Evolutionary conservation across 2,797 vertebrate genomes (phyloP).

Genomic region (Leuciscus waleckii): DNA sequence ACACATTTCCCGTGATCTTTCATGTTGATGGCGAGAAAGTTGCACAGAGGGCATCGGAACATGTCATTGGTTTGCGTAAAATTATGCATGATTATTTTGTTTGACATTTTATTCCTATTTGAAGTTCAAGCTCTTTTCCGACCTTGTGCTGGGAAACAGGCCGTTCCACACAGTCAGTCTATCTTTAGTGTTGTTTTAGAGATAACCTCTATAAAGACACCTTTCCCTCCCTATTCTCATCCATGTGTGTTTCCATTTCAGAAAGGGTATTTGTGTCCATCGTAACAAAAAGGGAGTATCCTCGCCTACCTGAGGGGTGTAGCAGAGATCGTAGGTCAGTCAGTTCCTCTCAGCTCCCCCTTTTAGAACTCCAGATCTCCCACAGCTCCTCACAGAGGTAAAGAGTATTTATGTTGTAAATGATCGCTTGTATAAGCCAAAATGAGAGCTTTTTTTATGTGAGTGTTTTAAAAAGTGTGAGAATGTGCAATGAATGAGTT

Average conservation of each 20-base stretch:
- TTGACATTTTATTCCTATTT: conserved; percentile 67
- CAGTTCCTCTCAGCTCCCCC: conserved; percentile 23
- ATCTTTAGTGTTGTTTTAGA: conserved; percentile 78
- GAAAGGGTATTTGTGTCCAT: conserved; percentile 75
- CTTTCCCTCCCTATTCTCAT: conserved; percentile 76
- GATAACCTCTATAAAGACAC: conserved; percentile 81
- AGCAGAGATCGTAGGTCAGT: conserved; percentile 63
- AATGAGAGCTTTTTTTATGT: not conserved
- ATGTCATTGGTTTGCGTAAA: conserved; percentile 70
- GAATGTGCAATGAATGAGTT: not conserved
- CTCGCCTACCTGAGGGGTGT: conserved; percentile 63
- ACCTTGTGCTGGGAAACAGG: conserved; percentile 68
- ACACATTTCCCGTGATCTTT: conserved; percentile 3
- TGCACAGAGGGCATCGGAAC: conserved; percentile 75
- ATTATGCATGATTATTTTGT: conserved; percentile 62
- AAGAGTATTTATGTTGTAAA: conserved; percentile 38
- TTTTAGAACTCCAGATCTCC: conserved; percentile 70
- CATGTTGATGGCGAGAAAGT: conserved; percentile 45
- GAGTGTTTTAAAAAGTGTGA: conserved; percentile 5
- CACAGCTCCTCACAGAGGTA: conserved; percentile 50
- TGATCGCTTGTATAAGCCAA: conserved; percentile 16
- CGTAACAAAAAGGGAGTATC: conserved; percentile 76
- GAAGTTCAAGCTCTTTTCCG: conserved; percentile 66
- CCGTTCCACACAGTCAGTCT: conserved; percentile 60
- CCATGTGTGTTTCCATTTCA: conserved; percentile 79